Conservation (phyloP, 2,797 vertebrate genomes). For the Sebastolobus altivelis region DNA sequence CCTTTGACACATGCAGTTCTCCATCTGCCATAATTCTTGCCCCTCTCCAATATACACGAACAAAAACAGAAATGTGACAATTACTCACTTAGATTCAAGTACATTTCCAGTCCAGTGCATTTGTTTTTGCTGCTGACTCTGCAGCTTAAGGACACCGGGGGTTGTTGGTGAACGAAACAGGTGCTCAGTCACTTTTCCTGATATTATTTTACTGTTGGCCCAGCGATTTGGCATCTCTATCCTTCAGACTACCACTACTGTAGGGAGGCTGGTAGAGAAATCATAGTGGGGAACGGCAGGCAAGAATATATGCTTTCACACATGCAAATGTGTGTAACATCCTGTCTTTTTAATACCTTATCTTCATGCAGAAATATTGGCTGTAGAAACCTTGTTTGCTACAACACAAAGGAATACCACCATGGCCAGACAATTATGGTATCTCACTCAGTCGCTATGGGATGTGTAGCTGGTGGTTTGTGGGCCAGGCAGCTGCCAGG, state of each 20-base stretch:
- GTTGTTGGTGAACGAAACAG: background rate
- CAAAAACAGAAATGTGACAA: constrained; percentile 16
- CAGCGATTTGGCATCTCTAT: constrained; percentile 34
- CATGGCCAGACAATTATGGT: background rate
- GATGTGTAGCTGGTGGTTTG: constrained; percentile 2
- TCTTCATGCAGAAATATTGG: constrained; percentile 15
- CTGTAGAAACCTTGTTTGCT: constrained; percentile 20
- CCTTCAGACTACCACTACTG: constrained; percentile 28
- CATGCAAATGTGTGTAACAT: background rate
- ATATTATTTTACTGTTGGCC: constrained; percentile 29
- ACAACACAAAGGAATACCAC: background rate
- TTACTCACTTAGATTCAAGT: background rate
- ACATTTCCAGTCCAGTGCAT: constrained; percentile 28
- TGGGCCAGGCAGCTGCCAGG: constrained; percentile 16
- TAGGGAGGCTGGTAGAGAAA: background rate
- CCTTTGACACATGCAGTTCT: background rate
- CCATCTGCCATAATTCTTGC: background rate
- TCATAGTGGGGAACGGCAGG: constrained; percentile 6
- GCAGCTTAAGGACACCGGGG: constrained; percentile 28
- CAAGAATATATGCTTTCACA: constrained; percentile 1
- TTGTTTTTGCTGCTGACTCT: constrained; percentile 31
- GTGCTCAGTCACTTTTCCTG: constrained; percentile 19
- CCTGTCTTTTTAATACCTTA: background rate
- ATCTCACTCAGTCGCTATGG: background rate
- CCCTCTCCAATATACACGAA: background rate